Conservation (phyloP, 2,113 vertebrate species). For the Heptranchias perlo region DNA sequence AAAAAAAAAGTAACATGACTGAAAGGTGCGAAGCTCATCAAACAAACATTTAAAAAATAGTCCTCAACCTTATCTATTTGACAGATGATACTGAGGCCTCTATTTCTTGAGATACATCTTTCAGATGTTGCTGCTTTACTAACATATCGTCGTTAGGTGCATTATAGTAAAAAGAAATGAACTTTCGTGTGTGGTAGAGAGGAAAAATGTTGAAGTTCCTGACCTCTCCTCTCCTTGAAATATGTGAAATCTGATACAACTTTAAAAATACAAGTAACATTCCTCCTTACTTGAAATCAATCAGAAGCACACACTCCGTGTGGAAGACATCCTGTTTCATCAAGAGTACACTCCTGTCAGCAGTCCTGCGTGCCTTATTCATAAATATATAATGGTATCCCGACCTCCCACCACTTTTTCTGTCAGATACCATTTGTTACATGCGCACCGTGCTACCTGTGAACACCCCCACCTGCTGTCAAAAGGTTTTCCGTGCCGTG, state of each 20-base stretch:
- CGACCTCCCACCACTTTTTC: not conserved
- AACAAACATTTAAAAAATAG: not conserved
- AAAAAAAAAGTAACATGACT: not conserved
- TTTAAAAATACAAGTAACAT: not conserved
- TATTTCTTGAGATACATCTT: too few relatives aligned
- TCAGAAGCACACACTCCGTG: not conserved
- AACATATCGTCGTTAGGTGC: not conserved
- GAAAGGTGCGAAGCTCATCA: not conserved
- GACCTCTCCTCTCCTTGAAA: not conserved
- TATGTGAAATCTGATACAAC: not conserved
- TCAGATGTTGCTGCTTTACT: not conserved
- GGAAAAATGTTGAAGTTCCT: not conserved
- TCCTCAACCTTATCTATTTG: not conserved
- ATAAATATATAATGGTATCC: not conserved
- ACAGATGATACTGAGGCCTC: not conserved
- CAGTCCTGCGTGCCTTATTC: not conserved
- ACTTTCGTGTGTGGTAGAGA: not conserved
- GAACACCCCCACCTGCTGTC: conserved; percentile 15
- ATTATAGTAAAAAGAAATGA: not conserved
- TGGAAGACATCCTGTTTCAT: not conserved
- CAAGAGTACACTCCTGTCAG: not conserved
- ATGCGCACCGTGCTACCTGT: not conserved
- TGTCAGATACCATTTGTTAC: conserved; percentile 2
- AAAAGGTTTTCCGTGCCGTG: not conserved
- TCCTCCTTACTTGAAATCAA: conserved; percentile 1